phyloP scores from a whole-genome alignment of 1,140 invertebrate species.

The Listronotus bonariensis region DNA sequence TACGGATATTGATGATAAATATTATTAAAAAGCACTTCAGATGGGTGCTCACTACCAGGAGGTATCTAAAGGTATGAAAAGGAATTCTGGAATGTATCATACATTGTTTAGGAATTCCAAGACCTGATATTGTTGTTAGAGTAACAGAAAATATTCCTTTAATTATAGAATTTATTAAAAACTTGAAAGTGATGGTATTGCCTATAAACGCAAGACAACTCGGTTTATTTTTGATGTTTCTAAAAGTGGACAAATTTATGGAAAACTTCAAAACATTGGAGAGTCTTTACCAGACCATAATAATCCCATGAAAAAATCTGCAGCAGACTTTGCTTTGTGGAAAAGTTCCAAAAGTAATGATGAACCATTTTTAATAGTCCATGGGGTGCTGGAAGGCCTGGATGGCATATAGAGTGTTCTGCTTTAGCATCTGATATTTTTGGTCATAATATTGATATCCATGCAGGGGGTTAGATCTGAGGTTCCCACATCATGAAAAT shows the following conservation, averaged over 20 bases:
- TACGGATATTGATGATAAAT: constrained; percentile 96
- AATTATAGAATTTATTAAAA: constrained; percentile 78
- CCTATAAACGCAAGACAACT: constrained; percentile 73
- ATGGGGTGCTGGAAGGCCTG: constrained; percentile 85
- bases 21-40: constrained; percentile 77
- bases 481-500: constrained; percentile 97
- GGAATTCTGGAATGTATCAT: constrained; percentile 87
- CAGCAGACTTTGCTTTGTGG: constrained; percentile 88
- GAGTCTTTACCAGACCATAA: constrained; percentile 52
- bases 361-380: constrained; percentile 77
- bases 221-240: constrained; percentile 84
- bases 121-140: constrained; percentile 70
- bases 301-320: constrained; percentile 63
- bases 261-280: constrained; percentile 67
- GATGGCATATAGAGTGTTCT: constrained; percentile 97
- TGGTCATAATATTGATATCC: constrained; percentile 75
- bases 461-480: constrained; percentile 88
- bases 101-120: constrained; percentile 68
- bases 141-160: constrained; percentile 81
- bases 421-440: constrained; percentile 77
- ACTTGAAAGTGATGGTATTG: constrained; percentile 67
- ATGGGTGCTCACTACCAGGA: constrained; percentile 61
- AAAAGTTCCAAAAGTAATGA: constrained; percentile 63
- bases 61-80: constrained; percentile 74
- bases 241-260: constrained; percentile 61